phyloP scores from a whole-genome alignment of 92 coral and sea anemone genomes.

The Actinernus sp. region DNA sequence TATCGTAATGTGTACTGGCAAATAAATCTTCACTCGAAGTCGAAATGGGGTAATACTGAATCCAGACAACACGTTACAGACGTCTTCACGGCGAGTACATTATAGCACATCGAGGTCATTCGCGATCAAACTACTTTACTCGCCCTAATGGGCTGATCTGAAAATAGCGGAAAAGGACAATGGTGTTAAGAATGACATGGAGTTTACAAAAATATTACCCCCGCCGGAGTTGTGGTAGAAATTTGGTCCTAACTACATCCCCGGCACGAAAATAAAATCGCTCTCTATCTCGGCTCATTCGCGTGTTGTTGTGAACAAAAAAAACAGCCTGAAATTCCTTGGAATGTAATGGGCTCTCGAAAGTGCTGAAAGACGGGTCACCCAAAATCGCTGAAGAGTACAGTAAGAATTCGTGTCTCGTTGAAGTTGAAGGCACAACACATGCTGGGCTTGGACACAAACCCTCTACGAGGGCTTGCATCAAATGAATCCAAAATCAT shows the following conservation, averaged over 20 bases:
- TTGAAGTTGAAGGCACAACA: conserved; percentile 5
- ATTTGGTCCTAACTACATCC: conserved; percentile 1
- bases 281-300: background rate
- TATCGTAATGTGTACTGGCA: conserved; percentile 12
- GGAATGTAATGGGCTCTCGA: conserved; percentile 14
- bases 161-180: conserved; percentile 14
- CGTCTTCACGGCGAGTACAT: too few species aligned
- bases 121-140: background rate
- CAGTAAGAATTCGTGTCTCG: conserved; percentile 19
- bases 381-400: background rate
- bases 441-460: conserved; percentile 41
- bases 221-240: conserved; percentile 56
- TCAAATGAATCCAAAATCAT: conserved; percentile 41
- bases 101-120: background rate
- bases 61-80: too few species aligned
- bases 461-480: conserved; percentile 29
- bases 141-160: conserved; percentile 16
- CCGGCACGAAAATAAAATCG: conserved; percentile 31
- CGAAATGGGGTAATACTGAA: conserved; percentile 22
- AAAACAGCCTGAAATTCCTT: background rate
- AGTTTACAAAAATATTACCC: conserved; percentile 46
- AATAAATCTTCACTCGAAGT: conserved; percentile 3
- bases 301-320: background rate
- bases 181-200: conserved; percentile 31
- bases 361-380: conserved; percentile 11